Evolutionary conservation across 2,888 invertebrate species (phyloP).

Genomic region (Xestia rhomboidea): DNA sequence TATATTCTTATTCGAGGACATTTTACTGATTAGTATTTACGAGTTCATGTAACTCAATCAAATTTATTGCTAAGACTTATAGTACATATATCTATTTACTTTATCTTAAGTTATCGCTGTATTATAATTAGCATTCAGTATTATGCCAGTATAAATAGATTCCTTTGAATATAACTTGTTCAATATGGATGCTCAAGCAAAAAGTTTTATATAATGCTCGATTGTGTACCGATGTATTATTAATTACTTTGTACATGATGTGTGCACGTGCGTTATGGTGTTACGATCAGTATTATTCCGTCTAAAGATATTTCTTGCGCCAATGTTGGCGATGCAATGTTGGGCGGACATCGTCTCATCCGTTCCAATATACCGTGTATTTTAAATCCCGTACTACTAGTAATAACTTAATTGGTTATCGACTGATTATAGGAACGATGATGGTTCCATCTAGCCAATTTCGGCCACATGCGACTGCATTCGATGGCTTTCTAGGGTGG

Average conservation of each 20-base stretch:
- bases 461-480: background rate
- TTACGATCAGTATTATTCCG: conserved; percentile 45
- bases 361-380: background rate
- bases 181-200: background rate
- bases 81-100: conserved; percentile 12
- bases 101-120: conserved; percentile 14
- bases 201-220: conserved; percentile 9
- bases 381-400: background rate
- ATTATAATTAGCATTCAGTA: conserved; percentile 14
- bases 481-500: background rate
- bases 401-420: background rate
- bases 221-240: conserved; percentile 19
- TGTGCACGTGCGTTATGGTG: conserved; percentile 22
- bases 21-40: conserved; percentile 14
- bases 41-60: background rate
- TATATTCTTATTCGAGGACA: conserved; percentile 23
- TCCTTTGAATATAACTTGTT: conserved; percentile 15
- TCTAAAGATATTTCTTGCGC: background rate
- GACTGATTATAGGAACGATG: background rate
- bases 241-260: conserved; percentile 16
- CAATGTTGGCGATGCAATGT: background rate
- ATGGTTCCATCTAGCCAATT: background rate
- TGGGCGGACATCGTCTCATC: background rate
- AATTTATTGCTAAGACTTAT: background rate
- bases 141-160: conserved; percentile 13